A percentile compares a stretch with the other conserved stretches of the same genome.
These are phyloP conservation scores for Loriculus beryllinus DNA, from an alignment of 2,797 vertebrate genomes.

Conservation along the genomic window DNA sequence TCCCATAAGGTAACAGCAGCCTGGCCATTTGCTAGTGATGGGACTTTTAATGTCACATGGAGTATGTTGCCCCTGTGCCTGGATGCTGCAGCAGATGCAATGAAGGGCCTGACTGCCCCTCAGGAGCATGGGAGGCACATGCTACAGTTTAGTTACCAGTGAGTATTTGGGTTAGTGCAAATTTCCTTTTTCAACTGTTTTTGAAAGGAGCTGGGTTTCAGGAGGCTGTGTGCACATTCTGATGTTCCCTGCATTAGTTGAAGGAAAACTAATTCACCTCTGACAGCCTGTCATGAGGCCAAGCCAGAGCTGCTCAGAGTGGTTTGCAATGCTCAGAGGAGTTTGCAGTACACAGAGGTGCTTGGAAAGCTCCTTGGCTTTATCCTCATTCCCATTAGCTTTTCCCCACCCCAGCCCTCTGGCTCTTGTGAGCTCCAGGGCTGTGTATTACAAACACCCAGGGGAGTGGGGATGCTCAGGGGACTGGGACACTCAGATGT, in stretches of 20 bases:
- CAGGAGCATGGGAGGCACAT: rapidly evolving
- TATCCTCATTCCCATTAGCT: rapidly evolving
- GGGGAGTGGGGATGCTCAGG: background rate
- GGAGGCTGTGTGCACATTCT: background rate
- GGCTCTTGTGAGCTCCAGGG: rapidly evolving
- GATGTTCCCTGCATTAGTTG: background rate
- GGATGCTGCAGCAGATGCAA: rapidly evolving
- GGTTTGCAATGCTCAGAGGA: background rate
- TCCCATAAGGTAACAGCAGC: background rate
- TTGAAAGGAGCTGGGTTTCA: background rate
- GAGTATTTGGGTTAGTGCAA: background rate
- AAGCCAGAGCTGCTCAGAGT: background rate
- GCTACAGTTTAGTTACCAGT: too few species aligned
- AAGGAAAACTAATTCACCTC: background rate
- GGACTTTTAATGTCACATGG: background rate
- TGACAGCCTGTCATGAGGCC: background rate
- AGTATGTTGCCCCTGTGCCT: rapidly evolving
- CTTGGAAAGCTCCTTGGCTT: background rate
- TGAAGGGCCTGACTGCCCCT: background rate
- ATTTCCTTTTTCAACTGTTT: background rate
- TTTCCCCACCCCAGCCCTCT: background rate
- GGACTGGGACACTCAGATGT: rapidly evolving
- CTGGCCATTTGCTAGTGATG: rapidly evolving
- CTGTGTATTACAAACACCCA: rapidly evolving
- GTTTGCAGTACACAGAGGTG: background rate